Evolutionary conservation across 2,113 vertebrate species (phyloP).

Genomic region (Syrrhaptes paradoxus): DNA sequence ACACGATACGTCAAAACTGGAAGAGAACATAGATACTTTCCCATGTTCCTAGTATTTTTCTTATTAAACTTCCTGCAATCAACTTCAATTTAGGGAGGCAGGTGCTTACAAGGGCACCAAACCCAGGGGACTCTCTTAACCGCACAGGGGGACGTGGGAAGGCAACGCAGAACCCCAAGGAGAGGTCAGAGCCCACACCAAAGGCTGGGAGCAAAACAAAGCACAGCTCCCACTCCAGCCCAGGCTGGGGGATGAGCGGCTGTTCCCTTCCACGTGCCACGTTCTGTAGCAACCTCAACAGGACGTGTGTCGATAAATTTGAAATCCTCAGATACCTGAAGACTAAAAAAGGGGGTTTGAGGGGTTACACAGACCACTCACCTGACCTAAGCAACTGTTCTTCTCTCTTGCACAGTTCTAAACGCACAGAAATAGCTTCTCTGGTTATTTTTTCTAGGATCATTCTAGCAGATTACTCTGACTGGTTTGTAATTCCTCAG

Average conservation of each 20-base stretch:
- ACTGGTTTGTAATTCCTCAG: background rate
- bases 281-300: background rate
- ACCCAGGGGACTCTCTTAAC: background rate
- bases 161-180: background rate
- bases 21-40: background rate
- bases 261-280: accelerated
- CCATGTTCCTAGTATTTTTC: background rate
- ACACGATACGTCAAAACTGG: background rate
- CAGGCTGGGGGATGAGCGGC: accelerated
- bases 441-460: background rate
- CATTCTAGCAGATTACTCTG: background rate
- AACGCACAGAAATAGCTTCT: background rate
- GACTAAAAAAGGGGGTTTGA: background rate
- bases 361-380: background rate
- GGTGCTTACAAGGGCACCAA: background rate
- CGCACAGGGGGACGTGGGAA: accelerated
- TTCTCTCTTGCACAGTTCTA: background rate
- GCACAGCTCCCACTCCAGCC: background rate
- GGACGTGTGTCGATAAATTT: background rate
- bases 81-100: background rate
- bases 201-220: background rate
- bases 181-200: background rate
- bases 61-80: background rate
- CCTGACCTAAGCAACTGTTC: background rate
- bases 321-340: background rate